A percentile compares a stretch with the other conserved stretches of the same genome.
These are phyloP conservation scores for Climacteris rufus DNA, from an alignment of 2,113 vertebrate genomes.

Conservation along the genomic window DNA sequence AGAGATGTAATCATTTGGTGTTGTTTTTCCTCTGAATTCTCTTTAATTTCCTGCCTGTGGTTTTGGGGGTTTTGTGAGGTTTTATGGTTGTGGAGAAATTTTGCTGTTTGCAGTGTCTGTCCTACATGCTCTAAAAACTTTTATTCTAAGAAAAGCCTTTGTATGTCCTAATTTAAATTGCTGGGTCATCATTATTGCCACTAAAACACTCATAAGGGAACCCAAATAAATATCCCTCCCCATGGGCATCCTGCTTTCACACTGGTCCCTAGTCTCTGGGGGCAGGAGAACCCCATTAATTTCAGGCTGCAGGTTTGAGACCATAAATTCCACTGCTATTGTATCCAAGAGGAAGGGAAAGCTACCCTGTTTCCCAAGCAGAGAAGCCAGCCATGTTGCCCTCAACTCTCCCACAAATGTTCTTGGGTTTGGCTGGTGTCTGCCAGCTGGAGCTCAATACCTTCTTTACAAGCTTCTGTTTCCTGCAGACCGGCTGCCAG, in stretches of 20 bases:
- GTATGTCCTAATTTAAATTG: conserved; percentile 16
- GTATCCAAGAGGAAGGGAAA: not conserved
- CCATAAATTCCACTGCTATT: not conserved
- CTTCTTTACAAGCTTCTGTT: conserved; percentile 22
- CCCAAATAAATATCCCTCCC: not conserved
- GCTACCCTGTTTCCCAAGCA: not conserved
- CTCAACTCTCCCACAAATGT: not conserved
- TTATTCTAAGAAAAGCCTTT: conserved; percentile 39
- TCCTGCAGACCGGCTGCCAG: not conserved
- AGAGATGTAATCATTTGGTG: not conserved
- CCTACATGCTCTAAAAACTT: conserved; percentile 1
- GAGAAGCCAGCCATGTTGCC: not conserved
- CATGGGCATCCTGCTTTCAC: not conserved
- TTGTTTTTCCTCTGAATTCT: conserved; percentile 38
- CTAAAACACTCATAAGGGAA: not conserved
- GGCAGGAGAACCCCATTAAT: not conserved
- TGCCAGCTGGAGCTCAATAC: conserved; percentile 32
- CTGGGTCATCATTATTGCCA: not conserved
- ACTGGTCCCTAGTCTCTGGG: not conserved
- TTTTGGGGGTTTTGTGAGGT: conserved; percentile 13
- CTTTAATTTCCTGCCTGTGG: conserved; percentile 55
- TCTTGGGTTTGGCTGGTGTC: not conserved
- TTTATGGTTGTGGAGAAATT: conserved; percentile 2
- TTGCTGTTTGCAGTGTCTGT: not conserved
- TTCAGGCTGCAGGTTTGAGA: not conserved